Percentiles rank a stretch among this genome's conserved stretches.
phyloP scores from a whole-genome alignment of 2,113 vertebrate genomes.

The Zosterops borbonicus region DNA sequence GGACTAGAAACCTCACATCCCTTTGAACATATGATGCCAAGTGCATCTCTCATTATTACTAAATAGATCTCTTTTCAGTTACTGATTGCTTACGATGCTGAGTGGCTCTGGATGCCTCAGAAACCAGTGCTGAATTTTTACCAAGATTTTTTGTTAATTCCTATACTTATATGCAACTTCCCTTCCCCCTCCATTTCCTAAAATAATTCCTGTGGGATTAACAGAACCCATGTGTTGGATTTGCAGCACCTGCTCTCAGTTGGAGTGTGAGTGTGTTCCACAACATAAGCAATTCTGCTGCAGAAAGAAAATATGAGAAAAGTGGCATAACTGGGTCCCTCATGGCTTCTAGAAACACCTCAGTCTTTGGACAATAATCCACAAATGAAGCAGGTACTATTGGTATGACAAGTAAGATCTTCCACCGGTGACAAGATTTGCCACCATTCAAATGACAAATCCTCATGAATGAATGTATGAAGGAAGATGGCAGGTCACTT shows the following conservation, averaged over 20 bases:
- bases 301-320: not conserved
- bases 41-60: not conserved
- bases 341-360: not conserved
- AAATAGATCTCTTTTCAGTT: not conserved
- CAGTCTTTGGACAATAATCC: not conserved
- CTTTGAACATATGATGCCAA: not conserved
- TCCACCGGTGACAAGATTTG: not conserved
- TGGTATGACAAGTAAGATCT: not conserved
- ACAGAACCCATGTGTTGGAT: not conserved
- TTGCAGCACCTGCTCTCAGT: not conserved
- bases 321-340: not conserved
- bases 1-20: not conserved
- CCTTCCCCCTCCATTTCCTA: not conserved
- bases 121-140: not conserved
- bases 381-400: not conserved
- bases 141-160: not conserved
- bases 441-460: not conserved
- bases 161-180: not conserved
- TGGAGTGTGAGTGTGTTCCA: not conserved
- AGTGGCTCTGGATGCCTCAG: not conserved
- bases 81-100: not conserved
- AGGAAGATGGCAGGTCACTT: not conserved
- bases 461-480: not conserved
- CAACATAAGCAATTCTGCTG: not conserved
- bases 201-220: constrained; percentile 24